Evolutionary conservation across 2,888 invertebrate species (phyloP), one percentile per base, ranked within the genome.

Genomic region (Thymelicus acteon): DNA sequence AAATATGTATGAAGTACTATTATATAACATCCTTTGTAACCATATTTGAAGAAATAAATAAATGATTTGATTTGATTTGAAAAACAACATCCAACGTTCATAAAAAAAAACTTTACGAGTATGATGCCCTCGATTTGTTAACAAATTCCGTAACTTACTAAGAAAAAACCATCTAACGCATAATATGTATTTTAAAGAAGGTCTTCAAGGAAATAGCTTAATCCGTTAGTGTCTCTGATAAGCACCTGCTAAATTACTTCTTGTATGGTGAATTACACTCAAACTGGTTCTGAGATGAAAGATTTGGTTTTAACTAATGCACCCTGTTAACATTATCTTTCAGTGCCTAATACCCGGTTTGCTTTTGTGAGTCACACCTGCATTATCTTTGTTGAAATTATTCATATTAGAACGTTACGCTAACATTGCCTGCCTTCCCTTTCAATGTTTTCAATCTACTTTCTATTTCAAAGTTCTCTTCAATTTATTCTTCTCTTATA

Each of bases 251-350:
- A 65, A 71, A 71, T 71, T 71, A 60, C 71, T 71, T 65, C 71
- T 71, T 60, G 71, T 71, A 60, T 60, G 60, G 52, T 71, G 65
- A 54, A 61, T 54, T 71, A 44, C 58, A 58, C 31, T 54, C 40
- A 44, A 24, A 65, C 71, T 71, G 71, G 71, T 71, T 71, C 54
- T 31, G 60, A 71, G 71, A 71, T 71, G 71, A 60, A 54, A 71
- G 71, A 71, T 71, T 71, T 54, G 52, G 60, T 71, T 71, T 65
- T 65, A 65, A 71, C 71, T 71, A 71, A 71, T 71, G 71, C 60
- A 60, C 12, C 47, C 70, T 71, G 65, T 71, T 71, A 71, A 71
- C 70, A 71, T 71, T 71, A 71, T 71, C 65, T 64, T 68, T 65
- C 48, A 57, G 69, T 64, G n/a, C 58, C 58, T 58, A 65, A 60